Percentiles rank a stretch among this genome's conserved stretches.
These are phyloP conservation scores for Maniola jurtina DNA, from an alignment of 1,140 invertebrate species.

Conservation along the genomic window DNA sequence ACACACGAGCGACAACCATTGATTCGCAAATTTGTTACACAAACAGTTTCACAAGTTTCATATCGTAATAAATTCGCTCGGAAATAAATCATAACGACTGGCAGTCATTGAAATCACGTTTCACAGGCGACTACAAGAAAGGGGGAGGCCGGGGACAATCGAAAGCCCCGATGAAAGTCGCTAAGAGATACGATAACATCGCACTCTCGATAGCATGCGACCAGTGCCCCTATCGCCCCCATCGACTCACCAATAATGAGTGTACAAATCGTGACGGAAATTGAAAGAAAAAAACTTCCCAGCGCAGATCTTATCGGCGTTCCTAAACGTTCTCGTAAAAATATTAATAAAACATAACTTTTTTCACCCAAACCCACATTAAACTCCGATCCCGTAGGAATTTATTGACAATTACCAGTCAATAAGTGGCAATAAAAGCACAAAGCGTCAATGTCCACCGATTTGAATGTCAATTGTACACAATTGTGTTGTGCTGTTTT, in stretches of 20 bases:
- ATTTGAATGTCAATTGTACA: constrained; percentile 78
- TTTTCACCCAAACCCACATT: constrained; percentile 78
- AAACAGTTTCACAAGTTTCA: constrained; percentile 26
- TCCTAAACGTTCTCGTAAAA: constrained; percentile 78
- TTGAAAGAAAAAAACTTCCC: constrained; percentile 77
- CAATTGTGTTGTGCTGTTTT: constrained; percentile 75
- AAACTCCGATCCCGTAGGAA: constrained; percentile 73
- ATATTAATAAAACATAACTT: constrained; percentile 79
- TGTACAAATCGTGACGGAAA: constrained; percentile 78
- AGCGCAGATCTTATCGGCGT: constrained; percentile 69
- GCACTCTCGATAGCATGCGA: constrained; percentile 65
- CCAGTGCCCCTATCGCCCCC: constrained; percentile 76
- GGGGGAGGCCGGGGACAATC: constrained; percentile 56
- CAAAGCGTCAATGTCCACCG: constrained; percentile 75
- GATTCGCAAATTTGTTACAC: constrained; percentile 31
- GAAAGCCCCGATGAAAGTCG: constrained; percentile 71
- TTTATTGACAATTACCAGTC: constrained; percentile 78
- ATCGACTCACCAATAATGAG: constrained; percentile 73
- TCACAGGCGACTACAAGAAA: constrained; percentile 54
- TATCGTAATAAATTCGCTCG: constrained; percentile 45
- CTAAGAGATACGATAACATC: constrained; percentile 71
- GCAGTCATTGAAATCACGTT: constrained; percentile 64
- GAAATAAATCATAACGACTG: constrained; percentile 66
- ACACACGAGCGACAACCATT: constrained; percentile 24
- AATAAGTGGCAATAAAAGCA: constrained; percentile 77